Evolutionary conservation across 2,888 invertebrate genomes (phyloP), one percentile per base, ranked within the genome.

Genomic region (Coelogynopora nodosa): DNA sequence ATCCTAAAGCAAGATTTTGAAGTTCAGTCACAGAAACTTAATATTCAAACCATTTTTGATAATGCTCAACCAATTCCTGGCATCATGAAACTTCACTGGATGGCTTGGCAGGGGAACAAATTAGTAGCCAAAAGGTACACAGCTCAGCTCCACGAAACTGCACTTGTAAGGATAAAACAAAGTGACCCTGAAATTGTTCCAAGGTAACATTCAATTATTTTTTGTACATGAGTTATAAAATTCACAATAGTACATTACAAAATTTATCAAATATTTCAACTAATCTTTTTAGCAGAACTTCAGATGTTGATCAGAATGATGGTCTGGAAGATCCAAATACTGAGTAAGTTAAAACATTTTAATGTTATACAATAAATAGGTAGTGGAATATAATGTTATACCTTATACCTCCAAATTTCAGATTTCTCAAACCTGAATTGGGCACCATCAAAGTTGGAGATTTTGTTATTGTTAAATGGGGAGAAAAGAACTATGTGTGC

Each of bases 41-140:
- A 74, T 74, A 74, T 74, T 74, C 74, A 74, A 74, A 74, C 74
- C 74, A 74, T 74, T 74, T 74, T 74, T 74, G 27, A 74, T 74
- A 74, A 74, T 74, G 74, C 74, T 74, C 74, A 74, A 74, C 74
- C 74, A 74, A 74, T 74, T 74, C 74, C 74, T 74, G 74, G 74
- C 74, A 74, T 74, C 74, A 74, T 74, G 74, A 74, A 74, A 74
- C 74, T 74, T 74, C 74, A 74, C 74, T 74, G 74, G 74, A 74
- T 74, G 74, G 74, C 74, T 74, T 74, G 74, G 74, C 23, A 74
- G 74, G 74, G 74, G 74, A 74, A 74, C 74, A 74, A 74, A 74
- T 74, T 74, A 74, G 74, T 74, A 74, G 74, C 74, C 74, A 74
- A 74, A 74, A 74, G 74, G 74, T 74, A 23, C 74, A 74, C 74